phyloP scores from a whole-genome alignment of 2,888 invertebrate genomes.

The Sminthurinus aureus region DNA sequence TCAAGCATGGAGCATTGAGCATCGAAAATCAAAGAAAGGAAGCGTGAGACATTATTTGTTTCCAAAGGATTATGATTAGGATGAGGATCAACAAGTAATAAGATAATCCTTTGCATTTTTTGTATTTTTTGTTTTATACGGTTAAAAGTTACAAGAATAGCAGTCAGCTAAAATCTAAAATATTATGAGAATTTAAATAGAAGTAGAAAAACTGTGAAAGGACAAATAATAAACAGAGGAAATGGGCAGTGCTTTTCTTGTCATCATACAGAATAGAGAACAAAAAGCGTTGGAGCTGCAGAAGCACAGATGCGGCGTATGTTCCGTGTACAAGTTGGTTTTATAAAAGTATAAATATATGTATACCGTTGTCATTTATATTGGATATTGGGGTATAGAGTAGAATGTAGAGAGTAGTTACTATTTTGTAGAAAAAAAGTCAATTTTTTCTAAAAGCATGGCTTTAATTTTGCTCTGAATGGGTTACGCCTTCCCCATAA shows the following conservation, averaged over 20 bases:
- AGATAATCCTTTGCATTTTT: neutral
- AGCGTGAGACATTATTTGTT: too few species aligned
- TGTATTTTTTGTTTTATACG: neutral
- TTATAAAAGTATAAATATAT: too few species aligned
- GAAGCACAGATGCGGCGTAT: too few species aligned
- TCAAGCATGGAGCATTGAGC: too few species aligned
- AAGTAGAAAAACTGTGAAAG: neutral
- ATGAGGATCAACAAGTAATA: neutral
- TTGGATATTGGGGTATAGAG: neutral
- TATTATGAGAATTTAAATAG: neutral
- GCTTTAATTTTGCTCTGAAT: slow-evolving; percentile 33
- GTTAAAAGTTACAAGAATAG: neutral
- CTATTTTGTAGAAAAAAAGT: slow-evolving; percentile 12
- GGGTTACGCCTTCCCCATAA: slow-evolving; percentile 30
- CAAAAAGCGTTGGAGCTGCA: too few species aligned
- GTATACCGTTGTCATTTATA: too few species aligned
- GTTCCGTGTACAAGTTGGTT: too few species aligned
- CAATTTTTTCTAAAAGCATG: slow-evolving; percentile 35
- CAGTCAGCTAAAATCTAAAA: too few species aligned
- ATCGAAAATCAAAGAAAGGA: too few species aligned
- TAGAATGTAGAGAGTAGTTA: neutral
- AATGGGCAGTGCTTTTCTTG: neutral
- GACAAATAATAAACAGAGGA: neutral
- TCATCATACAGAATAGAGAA: too few species aligned
- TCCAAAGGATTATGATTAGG: too few species aligned